Evolutionary conservation across 1,140 invertebrate genomes (phyloP), one percentile per base, ranked within the genome.

Genomic region (Psilanteris sp.): DNA sequence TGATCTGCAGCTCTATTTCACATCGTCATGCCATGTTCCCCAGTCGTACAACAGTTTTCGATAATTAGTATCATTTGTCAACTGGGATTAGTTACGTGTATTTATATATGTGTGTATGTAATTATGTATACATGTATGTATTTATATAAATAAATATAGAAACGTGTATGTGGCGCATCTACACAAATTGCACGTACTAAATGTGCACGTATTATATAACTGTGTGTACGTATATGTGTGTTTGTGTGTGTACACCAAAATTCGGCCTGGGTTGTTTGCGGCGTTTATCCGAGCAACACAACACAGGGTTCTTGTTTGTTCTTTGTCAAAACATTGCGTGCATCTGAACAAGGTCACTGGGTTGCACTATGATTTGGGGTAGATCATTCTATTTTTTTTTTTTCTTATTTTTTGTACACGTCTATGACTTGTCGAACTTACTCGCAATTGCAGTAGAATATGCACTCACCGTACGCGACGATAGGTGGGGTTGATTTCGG

Each of bases 401-500:
- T n/a, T n/a, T n/a, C n/a, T 22, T 44, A 34, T 18, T 41, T 31
- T 46, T 64, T 74, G n/a, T 62, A 68, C 48, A 72, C 68, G 62
- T 73, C 67, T 77, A 77, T 27, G 62, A 64, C 29, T 77, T 57
- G 41, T 70, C 61, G 75, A n/a, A 73, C 75, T 71, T 80, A 81
- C 74, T 81, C 80, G 77, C 77, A 85, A 62, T 80, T 75, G 74
- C 80, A 84, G 80, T 76, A 82, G 67, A 85, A 79, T 82, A 81
- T 74, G 50, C 83, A 89, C 87, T 88, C 87, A 89, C 87, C 87
- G 85, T 88, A 89, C 87, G 86, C 87, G 85, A 79, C 83, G 78
- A 78, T 79, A 86, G 82, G 81, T 80, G 79, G 86, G 84, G 84
- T 83, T 75, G 81, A 81, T 64, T 82, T 84, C 74, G 81, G 78